These are phyloP conservation scores for Heteromormyrus szaboi DNA, from an alignment of 2,797 vertebrate species.

Conservation along the genomic window DNA sequence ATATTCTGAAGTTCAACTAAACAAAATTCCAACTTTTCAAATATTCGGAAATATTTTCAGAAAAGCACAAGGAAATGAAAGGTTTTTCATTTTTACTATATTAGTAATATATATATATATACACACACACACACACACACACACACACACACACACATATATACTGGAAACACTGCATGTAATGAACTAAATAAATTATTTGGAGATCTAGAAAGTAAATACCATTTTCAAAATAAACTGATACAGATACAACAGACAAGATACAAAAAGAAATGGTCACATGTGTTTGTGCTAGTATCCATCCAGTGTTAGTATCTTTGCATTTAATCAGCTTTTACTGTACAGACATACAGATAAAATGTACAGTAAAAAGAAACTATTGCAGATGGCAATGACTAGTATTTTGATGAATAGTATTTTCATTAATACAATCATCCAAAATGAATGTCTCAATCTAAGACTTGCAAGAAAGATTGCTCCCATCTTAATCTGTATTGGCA, in stretches of 20 bases:
- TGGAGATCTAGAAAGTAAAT: not conserved
- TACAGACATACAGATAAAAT: not conserved
- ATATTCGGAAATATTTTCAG: not conserved
- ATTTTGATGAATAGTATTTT: not conserved
- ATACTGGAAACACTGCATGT: not conserved
- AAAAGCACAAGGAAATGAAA: not conserved
- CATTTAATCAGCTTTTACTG: not conserved
- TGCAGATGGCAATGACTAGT: not conserved
- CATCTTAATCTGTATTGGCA: not conserved
- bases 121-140: too few species aligned
- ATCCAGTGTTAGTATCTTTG: not conserved
- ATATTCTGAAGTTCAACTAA: not conserved
- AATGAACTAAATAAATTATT: not conserved
- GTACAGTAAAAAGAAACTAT: not conserved
- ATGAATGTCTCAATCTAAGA: not conserved
- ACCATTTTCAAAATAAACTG: not conserved
- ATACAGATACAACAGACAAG: not conserved
- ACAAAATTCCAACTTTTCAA: not conserved
- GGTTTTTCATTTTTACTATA: not conserved
- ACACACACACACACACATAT: not conserved
- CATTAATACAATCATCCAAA: constrained; percentile 5
- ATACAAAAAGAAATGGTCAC: not conserved
- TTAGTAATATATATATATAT: not conserved
- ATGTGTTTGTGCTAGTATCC: not conserved
- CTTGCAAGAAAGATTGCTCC: not conserved